Percentiles rank a stretch among this genome's conserved stretches.
phyloP scores from a whole-genome alignment of 2,888 invertebrate species.

The Himalopsyche tibetana region DNA sequence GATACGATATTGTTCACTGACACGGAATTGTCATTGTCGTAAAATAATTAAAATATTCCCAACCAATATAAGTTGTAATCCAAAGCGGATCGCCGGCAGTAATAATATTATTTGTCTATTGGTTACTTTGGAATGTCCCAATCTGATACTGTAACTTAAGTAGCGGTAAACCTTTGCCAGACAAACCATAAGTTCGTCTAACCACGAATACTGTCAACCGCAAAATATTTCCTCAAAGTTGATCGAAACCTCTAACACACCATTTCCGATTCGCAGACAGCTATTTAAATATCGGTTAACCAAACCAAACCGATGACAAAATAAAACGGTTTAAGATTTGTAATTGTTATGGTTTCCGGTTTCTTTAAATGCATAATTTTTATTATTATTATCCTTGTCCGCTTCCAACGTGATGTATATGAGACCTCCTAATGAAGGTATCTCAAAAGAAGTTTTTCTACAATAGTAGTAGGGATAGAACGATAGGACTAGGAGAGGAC shows the following conservation, averaged over 20 bases:
- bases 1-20: no score
- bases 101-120: not conserved
- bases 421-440: no score
- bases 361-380: not conserved
- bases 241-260: slow-evolving; percentile 34
- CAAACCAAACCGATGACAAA: not conserved
- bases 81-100: no score
- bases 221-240: slow-evolving; percentile 32
- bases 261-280: slow-evolving; percentile 12
- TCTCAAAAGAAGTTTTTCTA: no score
- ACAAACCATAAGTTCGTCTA: slow-evolving; percentile 21
- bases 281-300: slow-evolving; percentile 31
- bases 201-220: slow-evolving; percentile 23
- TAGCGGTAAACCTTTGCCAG: slow-evolving; percentile 9
- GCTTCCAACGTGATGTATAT: no score
- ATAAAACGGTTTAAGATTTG: not conserved
- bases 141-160: not conserved
- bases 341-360: not conserved
- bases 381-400: no score
- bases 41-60: no score
- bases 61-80: no score
- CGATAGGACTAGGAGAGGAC: no score
- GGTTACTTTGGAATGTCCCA: not conserved
- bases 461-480: no score
- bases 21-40: no score